These are phyloP conservation scores for Hyppa rectilinea DNA, from an alignment of 2,888 invertebrate genomes.

Conservation along the genomic window DNA sequence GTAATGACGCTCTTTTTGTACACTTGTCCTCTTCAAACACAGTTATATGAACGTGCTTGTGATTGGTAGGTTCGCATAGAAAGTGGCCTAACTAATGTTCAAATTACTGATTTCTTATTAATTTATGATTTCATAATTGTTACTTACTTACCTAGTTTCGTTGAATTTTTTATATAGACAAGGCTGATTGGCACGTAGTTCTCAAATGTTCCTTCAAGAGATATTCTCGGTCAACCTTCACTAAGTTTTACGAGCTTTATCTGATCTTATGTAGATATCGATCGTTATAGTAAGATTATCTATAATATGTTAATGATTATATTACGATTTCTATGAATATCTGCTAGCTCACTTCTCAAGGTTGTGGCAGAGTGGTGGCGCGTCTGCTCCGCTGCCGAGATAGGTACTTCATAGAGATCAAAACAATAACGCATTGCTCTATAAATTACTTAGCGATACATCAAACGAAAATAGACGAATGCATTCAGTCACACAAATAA, in stretches of 20 bases:
- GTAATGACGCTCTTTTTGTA: constrained; percentile 45
- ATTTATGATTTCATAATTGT: neutral
- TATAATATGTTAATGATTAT: constrained; percentile 43
- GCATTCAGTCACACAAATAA: constrained; percentile 63
- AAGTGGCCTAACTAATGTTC: neutral
- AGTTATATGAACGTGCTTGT: neutral
- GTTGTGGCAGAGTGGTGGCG: constrained; percentile 20
- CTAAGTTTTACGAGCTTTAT: constrained; percentile 43
- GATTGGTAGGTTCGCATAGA: neutral
- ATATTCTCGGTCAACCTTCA: constrained; percentile 34
- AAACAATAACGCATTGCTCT: constrained; percentile 67
- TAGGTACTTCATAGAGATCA: constrained; percentile 41
- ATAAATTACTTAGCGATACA: constrained; percentile 58
- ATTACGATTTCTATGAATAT: constrained; percentile 27
- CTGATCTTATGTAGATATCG: constrained; percentile 48
- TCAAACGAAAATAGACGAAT: constrained; percentile 64
- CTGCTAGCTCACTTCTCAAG: constrained; percentile 36
- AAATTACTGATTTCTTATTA: neutral
- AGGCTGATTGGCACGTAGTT: constrained; percentile 29
- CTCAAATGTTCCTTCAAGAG: constrained; percentile 8
- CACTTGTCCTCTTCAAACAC: constrained; percentile 50
- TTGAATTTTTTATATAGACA: constrained; percentile 7
- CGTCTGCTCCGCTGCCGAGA: constrained; percentile 27
- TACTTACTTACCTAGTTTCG: neutral
- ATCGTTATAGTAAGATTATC: constrained; percentile 21